These are phyloP conservation scores for Dryocosmus kuriphilus DNA, from an alignment of 2,888 invertebrate species.

Conservation along the genomic window DNA sequence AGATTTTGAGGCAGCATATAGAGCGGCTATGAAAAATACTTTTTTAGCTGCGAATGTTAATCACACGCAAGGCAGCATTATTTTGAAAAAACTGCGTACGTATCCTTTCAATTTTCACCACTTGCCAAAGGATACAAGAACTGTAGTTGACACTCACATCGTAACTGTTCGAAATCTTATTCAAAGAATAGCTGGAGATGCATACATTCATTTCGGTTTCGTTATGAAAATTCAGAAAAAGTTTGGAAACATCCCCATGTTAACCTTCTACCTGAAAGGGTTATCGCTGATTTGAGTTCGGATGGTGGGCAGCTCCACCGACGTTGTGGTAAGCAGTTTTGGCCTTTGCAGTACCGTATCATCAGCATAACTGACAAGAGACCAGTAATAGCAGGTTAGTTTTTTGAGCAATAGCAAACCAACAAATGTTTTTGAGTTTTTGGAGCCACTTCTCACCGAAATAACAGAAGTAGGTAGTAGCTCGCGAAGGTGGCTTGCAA, in stretches of 20 bases:
- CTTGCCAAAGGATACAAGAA: constrained; percentile 21
- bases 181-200: constrained; percentile 38
- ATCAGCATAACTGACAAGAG: constrained; percentile 42
- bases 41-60: constrained; percentile 40
- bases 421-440: constrained; percentile 33
- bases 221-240: constrained; percentile 39
- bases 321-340: constrained; percentile 47
- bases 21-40: constrained; percentile 15
- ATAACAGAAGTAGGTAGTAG: neutral
- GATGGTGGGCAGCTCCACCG: constrained; percentile 48
- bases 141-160: neutral
- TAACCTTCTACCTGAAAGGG: neutral
- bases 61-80: constrained; percentile 39
- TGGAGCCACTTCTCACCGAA: constrained; percentile 35
- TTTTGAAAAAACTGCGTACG: constrained; percentile 36
- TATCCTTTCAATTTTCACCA: constrained; percentile 29
- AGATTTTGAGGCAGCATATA: too few species aligned
- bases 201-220: constrained; percentile 50
- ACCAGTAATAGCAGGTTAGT: constrained; percentile 44
- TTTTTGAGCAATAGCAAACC: constrained; percentile 45
- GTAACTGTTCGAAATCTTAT: neutral
- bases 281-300: constrained; percentile 46
- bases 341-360: constrained; percentile 56
- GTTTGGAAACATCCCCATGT: constrained; percentile 40
- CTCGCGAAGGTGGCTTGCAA: constrained; percentile 29